Evolutionary conservation across 2,113 vertebrate genomes (phyloP).

Genomic region (Osmerus eperlanus): DNA sequence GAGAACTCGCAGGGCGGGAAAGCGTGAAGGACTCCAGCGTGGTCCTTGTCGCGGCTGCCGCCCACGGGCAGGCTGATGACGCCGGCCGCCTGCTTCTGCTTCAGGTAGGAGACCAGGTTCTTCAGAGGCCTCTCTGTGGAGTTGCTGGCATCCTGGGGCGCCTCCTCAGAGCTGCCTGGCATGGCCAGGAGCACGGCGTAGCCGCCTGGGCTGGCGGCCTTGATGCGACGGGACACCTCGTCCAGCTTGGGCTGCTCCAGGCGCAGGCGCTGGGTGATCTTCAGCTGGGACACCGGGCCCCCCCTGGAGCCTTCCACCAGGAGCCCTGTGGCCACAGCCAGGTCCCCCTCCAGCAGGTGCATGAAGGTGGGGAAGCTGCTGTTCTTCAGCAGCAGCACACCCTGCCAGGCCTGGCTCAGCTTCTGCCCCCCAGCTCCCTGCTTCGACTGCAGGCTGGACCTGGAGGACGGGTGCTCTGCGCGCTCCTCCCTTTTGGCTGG

Average conservation of each 20-base stretch:
- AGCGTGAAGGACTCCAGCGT: conserved; percentile 93
- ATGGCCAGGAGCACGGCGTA: conserved; percentile 89
- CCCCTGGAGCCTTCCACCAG: conserved; percentile 80
- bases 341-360: conserved; percentile 91
- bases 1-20: conserved; percentile 98
- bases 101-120: conserved; percentile 98
- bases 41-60: conserved; percentile 92
- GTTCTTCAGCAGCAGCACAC: conserved; percentile 95
- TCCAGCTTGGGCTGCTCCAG: conserved; percentile 96
- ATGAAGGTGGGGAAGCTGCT: conserved; percentile 96
- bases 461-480: conserved; percentile 55
- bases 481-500: conserved; percentile 74
- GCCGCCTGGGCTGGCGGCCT: conserved; percentile 85
- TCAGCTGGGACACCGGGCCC: conserved; percentile 86
- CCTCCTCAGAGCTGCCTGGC: conserved; percentile 80
- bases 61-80: conserved; percentile 96
- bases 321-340: conserved; percentile 82
- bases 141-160: conserved; percentile 70
- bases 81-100: conserved; percentile 98
- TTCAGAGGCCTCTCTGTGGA: conserved; percentile 92
- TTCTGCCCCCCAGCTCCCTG: conserved; percentile 64
- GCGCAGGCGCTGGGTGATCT: conserved; percentile 96
- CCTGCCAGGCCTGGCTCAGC: conserved; percentile 90
- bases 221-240: conserved; percentile 95
- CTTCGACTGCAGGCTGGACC: conserved; percentile 61